These are phyloP conservation scores for Pecten maximus DNA, from an alignment of 2,888 invertebrate genomes.

Conservation along the genomic window DNA sequence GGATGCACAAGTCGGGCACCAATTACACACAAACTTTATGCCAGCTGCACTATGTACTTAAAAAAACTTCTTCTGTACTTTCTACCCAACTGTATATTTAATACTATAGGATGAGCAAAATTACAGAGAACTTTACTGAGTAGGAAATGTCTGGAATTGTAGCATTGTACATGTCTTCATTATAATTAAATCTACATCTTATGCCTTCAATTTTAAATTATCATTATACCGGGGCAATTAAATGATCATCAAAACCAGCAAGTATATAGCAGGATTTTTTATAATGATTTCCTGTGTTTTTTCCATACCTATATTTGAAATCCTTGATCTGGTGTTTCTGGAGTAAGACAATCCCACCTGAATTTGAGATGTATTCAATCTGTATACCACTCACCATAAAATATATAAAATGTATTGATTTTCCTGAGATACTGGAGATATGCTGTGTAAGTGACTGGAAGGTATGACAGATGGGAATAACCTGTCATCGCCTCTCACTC, in stretches of 20 bases:
- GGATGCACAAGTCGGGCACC: neutral
- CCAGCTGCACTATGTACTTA: no score
- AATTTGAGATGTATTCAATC: neutral
- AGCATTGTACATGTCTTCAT: no score
- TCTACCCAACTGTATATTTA: neutral
- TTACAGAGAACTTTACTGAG: neutral
- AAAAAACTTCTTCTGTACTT: neutral
- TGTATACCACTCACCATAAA: neutral
- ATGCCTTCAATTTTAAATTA: neutral
- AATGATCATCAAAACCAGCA: neutral
- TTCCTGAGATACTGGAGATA: neutral
- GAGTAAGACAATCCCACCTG: neutral
- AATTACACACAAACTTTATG: neutral
- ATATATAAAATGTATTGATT: conserved; percentile 7
- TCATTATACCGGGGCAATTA: neutral
- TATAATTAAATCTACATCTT: no score
- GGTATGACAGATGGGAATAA: neutral
- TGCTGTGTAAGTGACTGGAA: neutral
- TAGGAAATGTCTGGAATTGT: neutral
- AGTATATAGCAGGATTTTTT: neutral
- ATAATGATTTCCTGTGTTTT: neutral
- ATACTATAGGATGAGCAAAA: neutral
- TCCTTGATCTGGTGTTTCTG: neutral
- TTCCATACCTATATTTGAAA: neutral
- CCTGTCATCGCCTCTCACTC: neutral